Evolutionary conservation across 2,888 invertebrate genomes (phyloP).

Genomic region (Habrosyne pyritoides): DNA sequence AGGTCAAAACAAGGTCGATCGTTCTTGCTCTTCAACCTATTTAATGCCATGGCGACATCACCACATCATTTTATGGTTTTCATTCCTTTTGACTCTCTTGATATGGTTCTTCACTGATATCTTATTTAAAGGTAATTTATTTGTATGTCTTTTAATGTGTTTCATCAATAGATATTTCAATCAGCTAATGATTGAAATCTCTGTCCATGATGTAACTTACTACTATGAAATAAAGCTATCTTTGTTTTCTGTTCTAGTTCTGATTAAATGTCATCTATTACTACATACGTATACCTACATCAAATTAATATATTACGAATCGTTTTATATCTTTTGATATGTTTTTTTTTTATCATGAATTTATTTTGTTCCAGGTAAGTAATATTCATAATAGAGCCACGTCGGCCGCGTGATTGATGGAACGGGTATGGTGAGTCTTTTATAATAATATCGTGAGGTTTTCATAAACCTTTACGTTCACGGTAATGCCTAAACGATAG

Average conservation of each 20-base stretch:
- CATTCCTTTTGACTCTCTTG: not conserved
- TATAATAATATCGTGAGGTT: not conserved
- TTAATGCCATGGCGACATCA: not conserved
- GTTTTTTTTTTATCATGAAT: not conserved
- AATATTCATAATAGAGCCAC: not conserved
- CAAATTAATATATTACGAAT: too few species aligned
- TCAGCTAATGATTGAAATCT: too few species aligned
- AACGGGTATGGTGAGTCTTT: not conserved
- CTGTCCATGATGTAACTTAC: too few species aligned
- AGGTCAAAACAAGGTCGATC: not conserved
- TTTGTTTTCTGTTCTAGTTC: too few species aligned
- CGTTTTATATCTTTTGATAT: too few species aligned
- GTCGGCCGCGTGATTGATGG: not conserved
- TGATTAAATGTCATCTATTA: too few species aligned
- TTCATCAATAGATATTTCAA: too few species aligned
- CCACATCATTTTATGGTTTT: not conserved
- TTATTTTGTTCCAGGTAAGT: conserved; percentile 1
- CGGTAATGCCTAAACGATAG: not conserved
- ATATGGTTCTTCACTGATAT: not conserved
- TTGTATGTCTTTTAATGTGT: too few species aligned
- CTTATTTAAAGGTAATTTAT: too few species aligned
- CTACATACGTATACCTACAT: too few species aligned
- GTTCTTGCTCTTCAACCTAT: not conserved
- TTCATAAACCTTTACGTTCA: not conserved
- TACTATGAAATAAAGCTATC: too few species aligned